Base-by-base conservation (phyloP, 2,888 invertebrate species). In the Dasysyrphus tricinctus region DNA sequence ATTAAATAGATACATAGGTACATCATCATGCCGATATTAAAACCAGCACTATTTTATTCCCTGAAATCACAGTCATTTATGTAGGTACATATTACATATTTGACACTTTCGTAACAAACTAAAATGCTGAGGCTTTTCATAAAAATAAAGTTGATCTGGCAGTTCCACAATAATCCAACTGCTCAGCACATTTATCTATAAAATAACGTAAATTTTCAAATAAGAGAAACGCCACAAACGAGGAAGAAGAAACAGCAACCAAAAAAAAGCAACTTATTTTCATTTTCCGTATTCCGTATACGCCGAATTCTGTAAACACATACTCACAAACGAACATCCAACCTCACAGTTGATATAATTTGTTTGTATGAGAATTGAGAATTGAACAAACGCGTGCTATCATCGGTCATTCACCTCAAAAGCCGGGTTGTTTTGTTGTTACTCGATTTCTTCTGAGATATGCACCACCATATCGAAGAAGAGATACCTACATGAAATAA, bases 401-500 rank as follows among this genome's bases (percentile, higher is more conserved):
- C 88, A 80, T 78, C 88, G 88, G 88, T 88, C 88, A 80, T 88
- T 88, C 84, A 88, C 77, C 88, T 73, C 78, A 75, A 84, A 88
- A 78, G 88, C 88, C 88, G 88, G 84, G 88, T 88, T 88, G 84
- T 88, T 84, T 87, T 88, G 80, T 88, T 84, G 56, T 83, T 81
- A 86, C 61, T 76, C 79, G 72, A 39, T 57, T 79, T 54, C 70
- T 78, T 69, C 51, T 59, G 57, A 73, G 34, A 59, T 59, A 70
- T 49, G 51, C 32, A 75, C 70, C 29, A 29, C 19, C 42, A 34
- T 14, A 32, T 11, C 9, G 1, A 75, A 82, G 47, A 44, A 82
- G 65, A 78, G 51, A 29, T 24, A n/a, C n/a, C n/a, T n/a, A 24
- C 24, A 24, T n/a, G 42, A 47, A 37, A 12, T 37, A 0, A 67